Percentiles rank a stretch among this genome's conserved stretches.
These are phyloP conservation scores for Charanyca ferruginea DNA, from an alignment of 2,888 invertebrate species.

Conservation along the genomic window DNA sequence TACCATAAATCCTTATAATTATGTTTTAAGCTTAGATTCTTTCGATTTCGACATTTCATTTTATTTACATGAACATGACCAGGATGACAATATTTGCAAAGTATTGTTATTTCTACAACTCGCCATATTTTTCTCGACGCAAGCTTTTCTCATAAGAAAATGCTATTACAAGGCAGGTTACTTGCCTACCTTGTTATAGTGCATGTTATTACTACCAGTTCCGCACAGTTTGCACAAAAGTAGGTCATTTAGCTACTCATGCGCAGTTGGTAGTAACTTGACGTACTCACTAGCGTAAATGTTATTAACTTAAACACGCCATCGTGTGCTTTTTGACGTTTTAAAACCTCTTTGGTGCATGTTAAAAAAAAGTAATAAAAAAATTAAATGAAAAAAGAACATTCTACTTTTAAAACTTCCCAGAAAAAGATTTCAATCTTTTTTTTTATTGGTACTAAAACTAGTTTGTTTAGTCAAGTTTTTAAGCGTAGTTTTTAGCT, in stretches of 20 bases:
- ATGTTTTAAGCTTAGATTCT: too few species aligned
- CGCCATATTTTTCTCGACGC: not conserved
- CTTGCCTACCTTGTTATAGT: conserved; percentile 13
- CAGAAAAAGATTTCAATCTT: conserved; percentile 12
- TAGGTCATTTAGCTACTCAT: conserved; percentile 50
- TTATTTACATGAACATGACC: not conserved
- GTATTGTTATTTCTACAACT: not conserved
- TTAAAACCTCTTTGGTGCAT: conserved; percentile 3
- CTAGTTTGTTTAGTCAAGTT: conserved; percentile 42
- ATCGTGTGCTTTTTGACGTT: conserved; percentile 4
- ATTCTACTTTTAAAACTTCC: not conserved
- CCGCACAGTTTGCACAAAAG: conserved; percentile 40
- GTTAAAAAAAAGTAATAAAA: conserved; percentile 16
- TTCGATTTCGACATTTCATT: not conserved
- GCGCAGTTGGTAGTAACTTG: conserved; percentile 50
- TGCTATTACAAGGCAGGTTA: not conserved
- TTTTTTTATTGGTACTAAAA: conserved; percentile 33
- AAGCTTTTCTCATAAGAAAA: conserved; percentile 16
- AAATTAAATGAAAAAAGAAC: not conserved
- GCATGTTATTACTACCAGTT: conserved; percentile 30
- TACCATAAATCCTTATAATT: too few species aligned
- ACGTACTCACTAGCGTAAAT: conserved; percentile 24
- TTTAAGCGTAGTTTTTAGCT: conserved; percentile 33
- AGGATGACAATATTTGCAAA: not conserved
- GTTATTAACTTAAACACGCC: conserved; percentile 23